Conservation (phyloP, 2,113 vertebrate genomes). For the Setophaga kirtlandii region DNA sequence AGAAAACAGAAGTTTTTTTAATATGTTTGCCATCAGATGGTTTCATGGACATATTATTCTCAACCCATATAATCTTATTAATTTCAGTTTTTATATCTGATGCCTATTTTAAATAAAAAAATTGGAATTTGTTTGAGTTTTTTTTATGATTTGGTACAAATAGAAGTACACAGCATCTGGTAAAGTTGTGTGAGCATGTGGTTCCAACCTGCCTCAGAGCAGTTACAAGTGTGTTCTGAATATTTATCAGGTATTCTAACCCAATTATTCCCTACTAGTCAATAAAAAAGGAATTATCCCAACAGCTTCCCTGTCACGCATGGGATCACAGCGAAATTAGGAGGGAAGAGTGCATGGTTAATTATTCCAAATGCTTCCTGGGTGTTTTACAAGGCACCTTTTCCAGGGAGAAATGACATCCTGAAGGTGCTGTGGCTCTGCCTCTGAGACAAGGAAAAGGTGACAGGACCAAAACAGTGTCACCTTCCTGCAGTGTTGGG, state of each 20-base stretch:
- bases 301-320: background rate
- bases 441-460: background rate
- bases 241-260: background rate
- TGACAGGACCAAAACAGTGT: background rate
- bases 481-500: rapidly evolving
- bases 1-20: background rate
- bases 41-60: background rate
- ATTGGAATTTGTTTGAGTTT: background rate
- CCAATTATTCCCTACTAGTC: background rate
- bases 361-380: background rate
- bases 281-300: background rate
- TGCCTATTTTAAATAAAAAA: background rate
- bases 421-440: background rate
- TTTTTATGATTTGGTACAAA: background rate
- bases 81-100: background rate
- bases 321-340: background rate
- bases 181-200: background rate
- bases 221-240: background rate
- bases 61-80: background rate
- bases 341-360: background rate
- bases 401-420: background rate
- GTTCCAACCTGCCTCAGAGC: background rate
- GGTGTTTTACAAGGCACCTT: background rate
- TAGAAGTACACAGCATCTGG: background rate
- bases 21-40: background rate